Evolutionary conservation across 2,113 vertebrate species (phyloP).

Genomic region (Scytalopus superciliaris): DNA sequence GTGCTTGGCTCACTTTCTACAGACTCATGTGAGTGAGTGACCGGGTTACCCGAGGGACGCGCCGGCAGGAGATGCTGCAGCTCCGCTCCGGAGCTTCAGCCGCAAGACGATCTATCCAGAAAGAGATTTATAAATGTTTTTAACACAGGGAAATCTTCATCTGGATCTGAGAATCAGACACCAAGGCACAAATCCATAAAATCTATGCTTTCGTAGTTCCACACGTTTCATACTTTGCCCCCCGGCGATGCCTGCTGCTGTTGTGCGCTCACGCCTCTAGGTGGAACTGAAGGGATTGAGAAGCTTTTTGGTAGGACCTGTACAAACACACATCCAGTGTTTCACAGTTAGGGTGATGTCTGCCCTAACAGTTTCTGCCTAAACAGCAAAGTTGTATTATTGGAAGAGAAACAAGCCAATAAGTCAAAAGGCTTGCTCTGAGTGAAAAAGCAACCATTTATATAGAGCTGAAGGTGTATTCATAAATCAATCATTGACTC

Average conservation of each 20-base stretch:
- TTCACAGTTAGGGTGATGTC: background rate
- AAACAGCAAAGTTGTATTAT: background rate
- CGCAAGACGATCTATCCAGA: background rate
- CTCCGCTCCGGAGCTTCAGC: background rate
- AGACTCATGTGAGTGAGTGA: background rate
- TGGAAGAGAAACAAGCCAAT: background rate
- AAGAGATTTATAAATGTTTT: background rate
- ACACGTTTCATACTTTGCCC: background rate
- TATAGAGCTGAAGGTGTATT: background rate
- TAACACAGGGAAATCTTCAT: background rate
- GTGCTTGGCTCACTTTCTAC: background rate
- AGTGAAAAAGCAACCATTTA: background rate
- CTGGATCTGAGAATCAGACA: background rate
- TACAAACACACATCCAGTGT: background rate
- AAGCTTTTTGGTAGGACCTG: background rate
- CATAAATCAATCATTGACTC: background rate
- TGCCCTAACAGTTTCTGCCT: background rate
- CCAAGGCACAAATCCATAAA: background rate
- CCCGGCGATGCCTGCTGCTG: background rate
- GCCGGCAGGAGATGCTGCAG: background rate
- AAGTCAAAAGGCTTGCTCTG: background rate
- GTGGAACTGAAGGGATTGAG: slow-evolving; percentile 43
- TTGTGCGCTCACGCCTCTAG: slow-evolving; percentile 22
- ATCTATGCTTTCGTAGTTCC: background rate
- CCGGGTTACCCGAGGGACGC: fast-evolving